Evolutionary conservation across 2,113 vertebrate genomes (phyloP).

Genomic region (Serinus canaria): DNA sequence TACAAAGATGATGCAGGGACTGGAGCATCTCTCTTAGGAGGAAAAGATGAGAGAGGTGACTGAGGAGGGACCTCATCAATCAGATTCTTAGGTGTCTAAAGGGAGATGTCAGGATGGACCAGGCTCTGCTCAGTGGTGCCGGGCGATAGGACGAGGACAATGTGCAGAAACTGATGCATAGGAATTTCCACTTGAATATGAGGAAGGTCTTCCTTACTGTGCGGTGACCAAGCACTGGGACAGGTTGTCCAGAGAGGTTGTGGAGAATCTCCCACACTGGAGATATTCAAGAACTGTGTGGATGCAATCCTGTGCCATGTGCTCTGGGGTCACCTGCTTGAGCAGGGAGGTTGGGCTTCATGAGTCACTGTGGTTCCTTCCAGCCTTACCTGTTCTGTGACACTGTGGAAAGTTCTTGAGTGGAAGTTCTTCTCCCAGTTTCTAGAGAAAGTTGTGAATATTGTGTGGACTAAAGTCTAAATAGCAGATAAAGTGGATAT

Average conservation of each 20-base stretch:
- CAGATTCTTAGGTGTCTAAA: neutral
- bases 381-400: neutral
- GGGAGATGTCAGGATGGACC: neutral
- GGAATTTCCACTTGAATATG: neutral
- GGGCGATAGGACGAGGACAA: fast-evolving
- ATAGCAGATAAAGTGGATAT: neutral
- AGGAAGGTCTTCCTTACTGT: neutral
- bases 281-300: fast-evolving
- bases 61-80: neutral
- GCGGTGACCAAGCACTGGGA: neutral
- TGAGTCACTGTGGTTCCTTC: neutral
- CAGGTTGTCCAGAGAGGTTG: neutral
- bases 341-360: neutral
- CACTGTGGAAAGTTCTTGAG: neutral
- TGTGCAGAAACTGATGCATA: neutral
- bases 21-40: neutral
- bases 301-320: neutral
- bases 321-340: neutral
- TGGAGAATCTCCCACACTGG: neutral
- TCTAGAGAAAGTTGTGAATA: neutral
- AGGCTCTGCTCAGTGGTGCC: neutral
- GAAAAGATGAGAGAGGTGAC: neutral
- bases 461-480: neutral
- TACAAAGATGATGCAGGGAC: neutral
- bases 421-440: neutral